Evolutionary conservation across 2,113 vertebrate genomes (phyloP).

Genomic region (Cariama cristata): DNA sequence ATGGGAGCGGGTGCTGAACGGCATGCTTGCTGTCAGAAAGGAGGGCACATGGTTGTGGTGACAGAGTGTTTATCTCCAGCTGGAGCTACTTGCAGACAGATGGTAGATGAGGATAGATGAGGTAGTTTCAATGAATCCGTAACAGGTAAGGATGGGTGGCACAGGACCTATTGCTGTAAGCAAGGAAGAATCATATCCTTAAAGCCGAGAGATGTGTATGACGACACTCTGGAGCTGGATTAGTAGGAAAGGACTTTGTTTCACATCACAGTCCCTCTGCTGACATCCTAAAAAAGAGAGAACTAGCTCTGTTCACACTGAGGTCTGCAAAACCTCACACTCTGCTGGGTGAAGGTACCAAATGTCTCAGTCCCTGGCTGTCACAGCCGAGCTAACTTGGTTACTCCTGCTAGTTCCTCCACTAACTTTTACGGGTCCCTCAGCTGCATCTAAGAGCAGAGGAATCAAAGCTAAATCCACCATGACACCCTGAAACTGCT

Average conservation of each 20-base stretch:
- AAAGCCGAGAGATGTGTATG: background rate
- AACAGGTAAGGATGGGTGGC: background rate
- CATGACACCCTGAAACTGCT: background rate
- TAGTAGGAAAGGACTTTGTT: background rate
- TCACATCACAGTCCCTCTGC: background rate
- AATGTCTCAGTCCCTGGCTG: background rate
- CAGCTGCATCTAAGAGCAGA: background rate
- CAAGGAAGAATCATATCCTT: background rate
- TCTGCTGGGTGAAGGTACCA: background rate
- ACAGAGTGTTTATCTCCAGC: background rate
- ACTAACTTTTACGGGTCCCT: background rate
- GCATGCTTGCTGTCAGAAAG: background rate
- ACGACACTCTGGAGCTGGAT: background rate
- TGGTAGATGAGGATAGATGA: background rate
- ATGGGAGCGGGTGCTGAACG: accelerated
- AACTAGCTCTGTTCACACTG: background rate
- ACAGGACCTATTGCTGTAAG: background rate
- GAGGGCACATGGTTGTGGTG: background rate
- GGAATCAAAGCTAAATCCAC: background rate
- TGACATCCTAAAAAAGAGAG: background rate
- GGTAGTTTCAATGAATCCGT: background rate
- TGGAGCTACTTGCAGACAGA: background rate
- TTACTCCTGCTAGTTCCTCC: background rate
- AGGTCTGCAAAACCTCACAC: background rate
- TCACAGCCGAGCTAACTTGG: background rate